Evolutionary conservation across 2,113 vertebrate genomes (phyloP).

Genomic region (Petaurus breviceps): DNA sequence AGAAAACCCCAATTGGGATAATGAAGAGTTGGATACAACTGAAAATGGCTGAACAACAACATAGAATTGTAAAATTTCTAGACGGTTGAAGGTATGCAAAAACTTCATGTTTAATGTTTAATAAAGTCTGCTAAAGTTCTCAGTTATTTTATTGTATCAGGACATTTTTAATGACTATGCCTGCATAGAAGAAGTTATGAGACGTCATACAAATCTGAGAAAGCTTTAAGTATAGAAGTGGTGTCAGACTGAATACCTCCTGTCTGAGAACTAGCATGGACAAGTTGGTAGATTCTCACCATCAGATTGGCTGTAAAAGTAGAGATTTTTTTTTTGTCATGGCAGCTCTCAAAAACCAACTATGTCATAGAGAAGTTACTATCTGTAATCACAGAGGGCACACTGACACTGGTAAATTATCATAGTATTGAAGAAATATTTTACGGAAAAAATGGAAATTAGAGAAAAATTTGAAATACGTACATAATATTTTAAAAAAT

Average conservation of each 20-base stretch:
- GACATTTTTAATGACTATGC: background rate
- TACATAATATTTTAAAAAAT: background rate
- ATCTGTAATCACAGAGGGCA: background rate
- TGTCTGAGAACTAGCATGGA: background rate
- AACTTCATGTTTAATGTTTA: background rate
- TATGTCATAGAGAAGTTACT: background rate
- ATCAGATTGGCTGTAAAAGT: background rate
- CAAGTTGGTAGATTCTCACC: background rate
- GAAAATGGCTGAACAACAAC: background rate
- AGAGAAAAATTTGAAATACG: background rate
- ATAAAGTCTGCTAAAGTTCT: background rate
- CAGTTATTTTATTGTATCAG: background rate
- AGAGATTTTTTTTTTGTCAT: background rate
- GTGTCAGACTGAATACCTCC: background rate
- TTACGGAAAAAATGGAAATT: conserved; percentile 1
- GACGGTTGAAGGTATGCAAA: background rate
- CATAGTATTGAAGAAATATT: background rate
- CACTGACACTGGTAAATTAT: background rate
- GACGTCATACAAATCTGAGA: background rate
- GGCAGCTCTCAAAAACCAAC: background rate
- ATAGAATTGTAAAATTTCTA: background rate
- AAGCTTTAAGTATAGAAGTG: background rate
- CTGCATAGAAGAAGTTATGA: background rate
- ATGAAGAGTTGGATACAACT: background rate
- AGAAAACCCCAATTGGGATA: background rate